A percentile compares a stretch with the other conserved stretches of the same genome.
Conservation (phyloP, 92 coral and sea anemone genomes). For the Bergia puertoricense region DNA sequence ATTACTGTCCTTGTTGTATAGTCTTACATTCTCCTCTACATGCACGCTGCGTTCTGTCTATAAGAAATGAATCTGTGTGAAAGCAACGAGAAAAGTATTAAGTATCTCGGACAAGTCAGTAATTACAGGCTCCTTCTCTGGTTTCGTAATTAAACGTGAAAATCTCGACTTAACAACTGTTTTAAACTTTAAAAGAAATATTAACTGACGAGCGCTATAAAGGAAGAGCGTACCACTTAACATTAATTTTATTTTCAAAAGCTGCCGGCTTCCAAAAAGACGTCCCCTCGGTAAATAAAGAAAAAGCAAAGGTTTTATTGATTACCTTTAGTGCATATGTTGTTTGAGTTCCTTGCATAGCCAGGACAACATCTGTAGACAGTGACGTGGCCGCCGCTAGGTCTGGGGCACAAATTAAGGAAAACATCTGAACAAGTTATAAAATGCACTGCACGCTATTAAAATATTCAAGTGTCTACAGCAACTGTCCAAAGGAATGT, state of each 20-base stretch:
- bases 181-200: neutral
- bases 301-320: neutral
- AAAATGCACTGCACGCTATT: neutral
- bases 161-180: neutral
- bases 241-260: neutral
- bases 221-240: neutral
- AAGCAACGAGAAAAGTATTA: neutral
- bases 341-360: slow-evolving; percentile 1
- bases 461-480: neutral
- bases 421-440: neutral
- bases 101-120: neutral
- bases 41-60: neutral
- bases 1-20: neutral
- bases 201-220: neutral
- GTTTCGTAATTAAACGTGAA: neutral
- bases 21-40: neutral
- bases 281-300: neutral
- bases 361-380: slow-evolving; percentile 40
- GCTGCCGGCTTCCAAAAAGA: neutral
- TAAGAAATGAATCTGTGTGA: neutral
- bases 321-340: slow-evolving; percentile 13
- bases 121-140: neutral
- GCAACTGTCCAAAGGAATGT: neutral
- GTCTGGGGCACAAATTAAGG: slow-evolving; percentile 10
- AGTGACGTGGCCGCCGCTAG: slow-evolving; percentile 3